A percentile compares a stretch with the other conserved stretches of the same genome.
Evolutionary conservation across 2,888 invertebrate species (phyloP).

Genomic region (Drosophila mayaguana): DNA sequence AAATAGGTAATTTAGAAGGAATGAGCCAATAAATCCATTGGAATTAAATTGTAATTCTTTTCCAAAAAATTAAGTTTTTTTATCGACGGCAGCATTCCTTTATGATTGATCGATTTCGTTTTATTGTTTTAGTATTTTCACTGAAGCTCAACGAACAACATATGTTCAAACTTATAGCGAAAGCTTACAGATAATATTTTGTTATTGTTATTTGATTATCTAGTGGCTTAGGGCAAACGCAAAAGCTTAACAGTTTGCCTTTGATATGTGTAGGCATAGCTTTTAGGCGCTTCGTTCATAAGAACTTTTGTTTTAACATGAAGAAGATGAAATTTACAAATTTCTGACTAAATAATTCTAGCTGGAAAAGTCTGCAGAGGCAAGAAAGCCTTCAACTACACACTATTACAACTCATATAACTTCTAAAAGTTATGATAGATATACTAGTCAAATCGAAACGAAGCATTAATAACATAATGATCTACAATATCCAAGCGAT

Average conservation of each 20-base stretch:
- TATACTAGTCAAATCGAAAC: too few species aligned
- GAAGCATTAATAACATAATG: too few species aligned
- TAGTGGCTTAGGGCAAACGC: neutral
- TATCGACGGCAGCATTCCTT: neutral
- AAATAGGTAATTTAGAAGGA: neutral
- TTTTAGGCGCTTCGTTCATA: neutral
- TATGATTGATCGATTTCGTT: slow-evolving; percentile 7
- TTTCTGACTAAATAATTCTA: too few species aligned
- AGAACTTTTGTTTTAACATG: too few species aligned
- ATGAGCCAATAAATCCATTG: neutral
- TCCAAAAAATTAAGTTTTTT: neutral
- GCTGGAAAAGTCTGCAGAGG: neutral
- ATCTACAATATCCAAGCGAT: neutral
- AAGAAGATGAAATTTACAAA: neutral
- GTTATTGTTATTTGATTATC: neutral
- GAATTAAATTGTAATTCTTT: neutral
- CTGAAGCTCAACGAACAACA: neutral
- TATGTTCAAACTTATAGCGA: neutral
- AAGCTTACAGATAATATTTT: slow-evolving; percentile 2
- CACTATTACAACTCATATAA: neutral
- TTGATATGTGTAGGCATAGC: neutral
- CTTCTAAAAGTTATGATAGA: neutral
- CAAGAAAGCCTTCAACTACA: neutral
- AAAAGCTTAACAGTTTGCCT: neutral
- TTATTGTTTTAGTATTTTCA: slow-evolving; percentile 1